Evolutionary conservation across 2,113 vertebrate species (phyloP).

Genomic region (Eublepharis macularius): DNA sequence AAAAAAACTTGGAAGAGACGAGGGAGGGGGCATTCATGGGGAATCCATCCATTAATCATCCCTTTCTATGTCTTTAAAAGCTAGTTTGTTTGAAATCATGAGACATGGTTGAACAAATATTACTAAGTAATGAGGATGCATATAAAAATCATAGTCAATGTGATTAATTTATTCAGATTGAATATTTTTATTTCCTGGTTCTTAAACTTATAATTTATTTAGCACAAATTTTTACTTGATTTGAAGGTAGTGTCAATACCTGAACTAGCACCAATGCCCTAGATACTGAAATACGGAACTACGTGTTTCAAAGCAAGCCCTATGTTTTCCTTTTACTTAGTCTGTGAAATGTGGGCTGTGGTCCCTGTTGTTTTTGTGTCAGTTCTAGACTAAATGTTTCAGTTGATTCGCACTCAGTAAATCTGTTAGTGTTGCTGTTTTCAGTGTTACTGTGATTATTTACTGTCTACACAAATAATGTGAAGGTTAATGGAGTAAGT

Average conservation of each 20-base stretch:
- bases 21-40: not conserved
- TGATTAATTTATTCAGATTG: not conserved
- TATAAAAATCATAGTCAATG: not conserved
- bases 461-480: no score
- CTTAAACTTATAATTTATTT: not conserved
- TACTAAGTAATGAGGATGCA: not conserved
- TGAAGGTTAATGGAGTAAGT: no score
- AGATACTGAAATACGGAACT: not conserved
- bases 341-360: not conserved
- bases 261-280: no score
- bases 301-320: not conserved
- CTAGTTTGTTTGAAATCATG: not conserved
- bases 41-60: not conserved
- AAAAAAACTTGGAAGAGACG: not conserved
- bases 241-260: no score
- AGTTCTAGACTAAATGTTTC: no score
- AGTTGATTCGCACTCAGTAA: no score
- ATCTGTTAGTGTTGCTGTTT: no score
- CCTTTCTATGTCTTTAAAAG: not conserved
- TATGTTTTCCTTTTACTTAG: not conserved
- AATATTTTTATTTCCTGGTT: not conserved
- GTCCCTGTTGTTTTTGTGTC: no score
- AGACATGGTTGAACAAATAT: not conserved
- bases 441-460: no score
- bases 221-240: not conserved